Percentiles rank a stretch among this genome's conserved stretches.
phyloP scores from a whole-genome alignment of 2,797 vertebrate genomes.

The Poeciliopsis infans region DNA sequence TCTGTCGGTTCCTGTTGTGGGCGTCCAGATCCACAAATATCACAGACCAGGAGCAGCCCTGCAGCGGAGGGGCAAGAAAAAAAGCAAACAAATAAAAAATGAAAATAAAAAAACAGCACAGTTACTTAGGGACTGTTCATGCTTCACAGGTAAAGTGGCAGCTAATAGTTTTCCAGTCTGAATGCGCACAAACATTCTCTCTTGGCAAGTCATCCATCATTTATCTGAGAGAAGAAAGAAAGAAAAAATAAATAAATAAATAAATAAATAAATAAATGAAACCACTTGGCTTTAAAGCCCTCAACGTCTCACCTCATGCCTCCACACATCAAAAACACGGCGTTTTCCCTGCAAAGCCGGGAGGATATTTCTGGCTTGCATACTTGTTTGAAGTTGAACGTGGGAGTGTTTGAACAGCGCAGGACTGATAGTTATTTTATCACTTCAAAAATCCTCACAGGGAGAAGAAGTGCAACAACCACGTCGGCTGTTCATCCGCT shows the following conservation, averaged over 20 bases:
- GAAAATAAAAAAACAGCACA: conserved; percentile 19
- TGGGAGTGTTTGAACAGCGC: conserved; percentile 56
- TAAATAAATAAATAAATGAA: conserved; percentile 11
- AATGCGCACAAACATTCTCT: conserved; percentile 14
- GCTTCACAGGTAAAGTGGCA: conserved; percentile 15
- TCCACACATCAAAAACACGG: conserved; percentile 45
- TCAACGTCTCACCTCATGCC: conserved; percentile 39
- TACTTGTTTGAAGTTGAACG: conserved; percentile 56
- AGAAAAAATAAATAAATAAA: background rate
- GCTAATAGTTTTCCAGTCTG: background rate
- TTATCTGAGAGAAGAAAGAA: conserved; percentile 4
- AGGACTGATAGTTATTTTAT: conserved; percentile 44
- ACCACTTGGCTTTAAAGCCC: conserved; percentile 32
- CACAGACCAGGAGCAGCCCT: conserved; percentile 98
- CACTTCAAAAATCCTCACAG: conserved; percentile 44
- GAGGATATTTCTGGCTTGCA: conserved; percentile 47
- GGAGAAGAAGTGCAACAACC: conserved; percentile 33
- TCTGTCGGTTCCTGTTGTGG: conserved; percentile 97
- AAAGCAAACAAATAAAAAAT: conserved; percentile 6
- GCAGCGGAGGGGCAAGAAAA: conserved; percentile 13
- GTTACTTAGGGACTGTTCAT: conserved; percentile 31
- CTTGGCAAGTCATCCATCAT: conserved; percentile 13
- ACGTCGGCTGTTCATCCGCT: conserved; percentile 20
- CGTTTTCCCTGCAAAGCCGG: conserved; percentile 13
- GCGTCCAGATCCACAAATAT: conserved; percentile 99